These are phyloP conservation scores for Forbesichthys agassizii DNA, from an alignment of 2,113 vertebrate species.

Conservation along the genomic window DNA sequence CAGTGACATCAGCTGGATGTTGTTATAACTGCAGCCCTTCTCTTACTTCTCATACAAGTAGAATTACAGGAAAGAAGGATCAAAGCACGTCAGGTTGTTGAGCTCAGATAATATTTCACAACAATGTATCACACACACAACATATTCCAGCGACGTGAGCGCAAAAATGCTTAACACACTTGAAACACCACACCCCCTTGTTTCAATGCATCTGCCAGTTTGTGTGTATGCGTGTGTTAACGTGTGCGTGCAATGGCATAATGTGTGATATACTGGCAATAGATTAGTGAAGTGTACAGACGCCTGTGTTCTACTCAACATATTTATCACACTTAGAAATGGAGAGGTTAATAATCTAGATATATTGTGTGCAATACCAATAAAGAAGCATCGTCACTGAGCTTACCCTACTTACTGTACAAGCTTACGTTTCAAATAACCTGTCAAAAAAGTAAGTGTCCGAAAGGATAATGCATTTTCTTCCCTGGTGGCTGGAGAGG, in stretches of 20 bases:
- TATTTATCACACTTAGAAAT: conserved; percentile 26
- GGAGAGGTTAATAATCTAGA: conserved; percentile 32
- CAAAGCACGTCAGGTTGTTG: conserved; percentile 17
- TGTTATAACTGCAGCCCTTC: neutral
- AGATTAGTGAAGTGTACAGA: conserved; percentile 29
- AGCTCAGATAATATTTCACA: conserved; percentile 13
- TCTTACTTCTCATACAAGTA: conserved; percentile 35
- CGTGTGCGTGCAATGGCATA: conserved; percentile 14
- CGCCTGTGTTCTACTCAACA: conserved; percentile 17
- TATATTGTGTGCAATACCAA: conserved; percentile 20
- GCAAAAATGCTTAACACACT: too few species aligned
- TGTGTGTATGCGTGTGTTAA: neutral
- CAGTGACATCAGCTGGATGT: neutral
- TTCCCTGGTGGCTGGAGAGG: conserved; percentile 25
- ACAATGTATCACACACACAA: too few species aligned
- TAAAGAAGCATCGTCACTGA: too few species aligned
- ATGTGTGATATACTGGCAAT: conserved; percentile 31
- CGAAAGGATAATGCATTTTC: neutral
- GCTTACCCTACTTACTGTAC: too few species aligned
- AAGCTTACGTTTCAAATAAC: too few species aligned
- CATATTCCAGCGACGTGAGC: too few species aligned
- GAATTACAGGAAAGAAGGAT: conserved; percentile 16
- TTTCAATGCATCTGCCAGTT: too few species aligned
- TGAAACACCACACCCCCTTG: too few species aligned
- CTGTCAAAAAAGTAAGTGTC: too few species aligned